Evolutionary conservation across 2,888 invertebrate species (phyloP).

Genomic region (Ichneumoninae sp.): DNA sequence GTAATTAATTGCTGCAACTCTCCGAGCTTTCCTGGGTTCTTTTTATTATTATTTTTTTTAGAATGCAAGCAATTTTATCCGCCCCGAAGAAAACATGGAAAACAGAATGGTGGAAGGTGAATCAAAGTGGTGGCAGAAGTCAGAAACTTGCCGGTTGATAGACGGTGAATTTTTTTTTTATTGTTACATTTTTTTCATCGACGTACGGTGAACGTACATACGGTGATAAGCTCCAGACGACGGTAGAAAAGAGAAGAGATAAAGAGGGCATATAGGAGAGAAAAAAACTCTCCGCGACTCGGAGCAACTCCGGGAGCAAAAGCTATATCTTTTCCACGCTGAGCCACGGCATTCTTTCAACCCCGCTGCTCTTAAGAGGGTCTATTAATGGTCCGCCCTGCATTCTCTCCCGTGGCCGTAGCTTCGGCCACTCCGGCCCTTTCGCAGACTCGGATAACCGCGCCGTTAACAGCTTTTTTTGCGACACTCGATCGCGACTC

Average conservation of each 20-base stretch:
- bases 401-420: conserved; percentile 25
- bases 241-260: conserved; percentile 15
- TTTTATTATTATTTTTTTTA: too few species aligned
- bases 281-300: conserved; percentile 32
- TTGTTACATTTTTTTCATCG: conserved; percentile 3
- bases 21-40: background rate
- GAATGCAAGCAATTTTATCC: background rate
- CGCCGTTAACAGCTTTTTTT: conserved; percentile 73
- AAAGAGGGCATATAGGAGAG: conserved; percentile 10
- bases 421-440: conserved; percentile 20
- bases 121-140: conserved; percentile 28
- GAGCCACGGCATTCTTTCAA: conserved; percentile 19
- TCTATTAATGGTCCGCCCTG: conserved; percentile 76
- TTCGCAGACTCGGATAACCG: conserved; percentile 23
- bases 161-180: conserved; percentile 3
- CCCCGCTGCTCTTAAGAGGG: conserved; percentile 68
- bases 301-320: background rate
- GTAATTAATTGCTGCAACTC: conserved; percentile 8
- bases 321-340: conserved; percentile 22
- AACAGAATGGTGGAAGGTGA: conserved; percentile 14
- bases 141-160: conserved; percentile 41
- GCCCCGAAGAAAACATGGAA: background rate
- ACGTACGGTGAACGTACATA: background rate
- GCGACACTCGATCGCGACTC: conserved; percentile 72
- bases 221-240: conserved; percentile 1